Base-by-base conservation (phyloP, 2,113 vertebrate species). In the Formicarius rufipectus region DNA sequence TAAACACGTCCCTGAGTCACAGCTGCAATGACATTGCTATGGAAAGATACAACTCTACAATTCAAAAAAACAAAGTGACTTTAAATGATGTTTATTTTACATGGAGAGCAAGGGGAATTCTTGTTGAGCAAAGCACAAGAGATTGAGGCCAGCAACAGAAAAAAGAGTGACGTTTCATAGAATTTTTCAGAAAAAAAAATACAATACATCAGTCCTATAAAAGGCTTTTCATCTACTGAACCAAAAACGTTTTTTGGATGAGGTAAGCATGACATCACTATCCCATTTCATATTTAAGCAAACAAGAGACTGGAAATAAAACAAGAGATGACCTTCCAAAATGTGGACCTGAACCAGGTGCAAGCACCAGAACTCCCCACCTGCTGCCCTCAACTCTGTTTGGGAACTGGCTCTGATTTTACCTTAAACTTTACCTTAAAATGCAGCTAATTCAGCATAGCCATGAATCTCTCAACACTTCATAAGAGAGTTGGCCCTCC, bases 271-370 rank as follows among this genome's bases (percentile, higher is more conserved):
- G 50, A 58, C 11, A 6, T 39, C 42, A 10, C 45, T 86, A 35
- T 4, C 25, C 21, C 35, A 42, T 80, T 89, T 82, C 39, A 45
- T 40, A 75, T 31, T 37, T 75, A 49, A 86, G n/a, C 53, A 89
- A 94, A 73, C 5, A 62, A 75, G 35, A 84, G 44, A 49, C 1
- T 50, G n/a, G 44, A 74, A 50, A 87, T 53, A 33, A 33, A 37
- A 60, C 15, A 4, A 71, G 7, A 2, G 2, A 11, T 6, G 7
- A 25, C 24, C 56, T 75, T 28, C 35, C 56, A 53, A 66, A 67
- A 35, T 3, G 1, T 4, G 12, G 24, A 9, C 25, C 39, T 22
- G 24, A 35, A 27, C 3, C 39, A 60, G 0, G 0, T 2, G 8
- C 19, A 33, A 31, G 20, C 10, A 12, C 1, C 33, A 8, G 33